Evolutionary conservation across 2,113 vertebrate species (phyloP), one percentile per base, ranked within the genome.

Genomic region (Oreochromis tanganicae): DNA sequence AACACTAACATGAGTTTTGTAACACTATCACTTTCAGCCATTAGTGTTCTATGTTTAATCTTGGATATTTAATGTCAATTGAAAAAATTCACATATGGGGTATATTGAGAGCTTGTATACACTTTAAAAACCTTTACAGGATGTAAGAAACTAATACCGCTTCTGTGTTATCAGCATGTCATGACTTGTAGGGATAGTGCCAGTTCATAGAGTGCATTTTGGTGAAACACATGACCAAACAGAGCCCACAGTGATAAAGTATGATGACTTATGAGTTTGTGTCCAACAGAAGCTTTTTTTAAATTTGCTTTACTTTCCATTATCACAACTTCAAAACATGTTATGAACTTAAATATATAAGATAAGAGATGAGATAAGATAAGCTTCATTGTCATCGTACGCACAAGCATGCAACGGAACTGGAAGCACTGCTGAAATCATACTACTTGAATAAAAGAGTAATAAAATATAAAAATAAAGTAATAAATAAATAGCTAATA

Each of bases 351-450:
- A 71, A 14, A 71, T 0, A 71, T 27, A 21, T 21, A 38, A 66
- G 1, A 66, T 8, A 66, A 68, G 34, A 38, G 34, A 68, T 5
- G 19, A 68, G 10, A 66, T 66, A 38, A n/a, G 61, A 66, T 38
- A 38, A 21, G 34, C 34, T 21, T 38, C 6, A 0, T 21, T 68
- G 19, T 38, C 0, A 6, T 13, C 4, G 0, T 21, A 68, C 21
- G 19, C 61, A 38, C 34, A 68, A 5, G 5, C 34, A 68, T 68
- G 61, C 11, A 66, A 5, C 1, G 1, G 19, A 66, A 66, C 4
- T 21, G 61, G 61, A 66, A 66, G 3, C 1, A 68, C 63, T 68
- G 63, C 34, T 68, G 34, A 68, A 68, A 38, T 66, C 61, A 68
- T 38, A 38, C 63, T 38, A 21, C 63, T 68, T 68, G 0, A 21